Evolutionary conservation across 2,113 vertebrate genomes (phyloP), one percentile per base, ranked within the genome.

Genomic region (Lepus timidus): DNA sequence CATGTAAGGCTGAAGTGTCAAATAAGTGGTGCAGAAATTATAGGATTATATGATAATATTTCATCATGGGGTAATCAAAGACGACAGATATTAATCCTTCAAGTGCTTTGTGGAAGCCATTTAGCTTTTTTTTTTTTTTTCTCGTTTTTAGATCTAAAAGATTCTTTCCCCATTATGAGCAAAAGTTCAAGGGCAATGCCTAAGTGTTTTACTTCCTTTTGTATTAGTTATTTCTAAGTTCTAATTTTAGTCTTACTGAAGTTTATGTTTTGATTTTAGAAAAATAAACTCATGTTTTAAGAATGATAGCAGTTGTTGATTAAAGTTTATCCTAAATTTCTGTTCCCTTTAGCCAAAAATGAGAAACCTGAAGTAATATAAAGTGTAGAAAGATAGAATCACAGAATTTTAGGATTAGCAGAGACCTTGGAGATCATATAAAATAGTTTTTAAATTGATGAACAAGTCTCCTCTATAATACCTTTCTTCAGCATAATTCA

Each of bases 71-170:
- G 58, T 95, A 97, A 97, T 97, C 65, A 93, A 95, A 93, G 91
- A 94, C 95, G 97, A 97, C 79, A 95, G 96, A 94, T 96, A 96
- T 70, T 98, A 97, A 98, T 97, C 93, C 96, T 94, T 79, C 93
- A 95, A 93, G 90, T 91, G 83, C 83, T 97, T 96, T 93, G 27
- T 93, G 93, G 96, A 97, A 88, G 36, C n/a, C 27, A 79, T 95
- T 98, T 96, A 67, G 19, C 25, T 29, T 49, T 31, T 29, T 49
- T 31, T 76, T 76, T 65, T 71, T 67, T 61, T 23, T 91, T 70
- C 14, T 29, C 29, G 64, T 44, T 58, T 22, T 81, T 65, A 2
- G 36, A 83, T 70, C 87, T 74, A 85, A 65, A 83, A 17, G 25
- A 86, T 94, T 93, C 36, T 61, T 68, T 75, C 29, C 7, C 71